Evolutionary conservation across 1,140 invertebrate species (phyloP), one percentile per base, ranked within the genome.

Genomic region (Sitophilus oryzae): DNA sequence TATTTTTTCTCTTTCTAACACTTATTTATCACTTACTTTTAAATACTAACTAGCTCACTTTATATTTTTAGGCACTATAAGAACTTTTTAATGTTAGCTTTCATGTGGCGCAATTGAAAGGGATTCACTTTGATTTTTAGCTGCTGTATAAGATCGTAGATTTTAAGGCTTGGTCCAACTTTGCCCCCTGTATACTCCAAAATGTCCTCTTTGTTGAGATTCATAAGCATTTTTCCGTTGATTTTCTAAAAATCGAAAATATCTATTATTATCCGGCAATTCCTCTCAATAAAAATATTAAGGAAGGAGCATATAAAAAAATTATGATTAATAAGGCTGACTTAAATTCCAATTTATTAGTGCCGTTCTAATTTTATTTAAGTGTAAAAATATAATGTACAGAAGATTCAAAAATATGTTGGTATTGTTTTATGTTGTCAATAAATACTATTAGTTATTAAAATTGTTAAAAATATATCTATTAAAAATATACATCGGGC

Each of bases 161-260:
- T 94, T 77, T 96, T 96, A 19, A 96, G 69, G 3, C 91, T 93
- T 5, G 93, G 92, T 3, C 93, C 93, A 49, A 96, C 89, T 79
- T 95, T 96, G 78, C 91, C 93, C 58, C 89, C 86, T 10, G 92
- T 85, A 22, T 93, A 76, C 66, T 88, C 86, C 59, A 94, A 85
- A 47, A 95, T 89, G 73, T 94, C 84, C 67, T 94, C 91, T 75
- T 93, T 93, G 25, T 84, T 87, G 40, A 96, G 72, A 45, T 81
- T 80, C 34, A 95, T 72, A 61, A 96, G 75, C 65, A 80, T 80
- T 48, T 84, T 82, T 0, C 93, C 93, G 66, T 89, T 86, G 56
- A 96, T 84, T 69, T 81, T 80, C 79, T 84, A 71, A 20, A 76
- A 71, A 60, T 61, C 61, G 65, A 65, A 61, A 19, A 52, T 14